Conservation (phyloP, 2,888 invertebrate genomes). For the Mesorhabditis belari region DNA sequence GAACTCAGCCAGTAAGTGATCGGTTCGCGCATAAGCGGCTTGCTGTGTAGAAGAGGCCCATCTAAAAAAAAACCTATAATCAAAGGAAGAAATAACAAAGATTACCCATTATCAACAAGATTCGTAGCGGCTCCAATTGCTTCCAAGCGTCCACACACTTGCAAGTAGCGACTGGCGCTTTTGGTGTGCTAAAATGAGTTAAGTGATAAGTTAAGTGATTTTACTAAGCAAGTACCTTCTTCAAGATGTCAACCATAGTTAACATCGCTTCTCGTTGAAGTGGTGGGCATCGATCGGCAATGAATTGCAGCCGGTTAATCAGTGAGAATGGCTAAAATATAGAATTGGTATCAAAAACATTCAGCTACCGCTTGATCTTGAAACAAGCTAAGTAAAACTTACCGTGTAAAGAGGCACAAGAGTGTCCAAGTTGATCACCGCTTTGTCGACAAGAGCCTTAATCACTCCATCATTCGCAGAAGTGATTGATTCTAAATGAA, state of each 20-base stretch:
- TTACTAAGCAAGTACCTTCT: neutral
- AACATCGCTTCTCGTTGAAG: conserved; percentile 22
- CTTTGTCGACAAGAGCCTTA: conserved; percentile 1
- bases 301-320: conserved; percentile 14
- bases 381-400: neutral
- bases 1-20: conserved; percentile 31
- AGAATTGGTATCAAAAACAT: neutral
- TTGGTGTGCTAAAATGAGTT: neutral
- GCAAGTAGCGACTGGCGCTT: neutral
- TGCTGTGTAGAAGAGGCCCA: conserved; percentile 15
- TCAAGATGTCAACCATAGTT: conserved; percentile 13
- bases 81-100: neutral
- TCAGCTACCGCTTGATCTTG: neutral
- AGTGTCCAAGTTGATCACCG: conserved; percentile 12
- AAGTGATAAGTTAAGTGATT: neutral
- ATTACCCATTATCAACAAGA: no score
- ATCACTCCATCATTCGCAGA: neutral
- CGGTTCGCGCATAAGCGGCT: conserved; percentile 6
- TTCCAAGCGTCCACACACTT: neutral
- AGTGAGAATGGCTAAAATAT: neutral
- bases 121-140: neutral
- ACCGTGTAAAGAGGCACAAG: conserved; percentile 3
- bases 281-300: conserved; percentile 23
- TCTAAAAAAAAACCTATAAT: conserved; percentile 5
- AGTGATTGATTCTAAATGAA: neutral